phyloP scores from a whole-genome alignment of 2,888 invertebrate species.

The Chalcosyrphus nemorum region DNA sequence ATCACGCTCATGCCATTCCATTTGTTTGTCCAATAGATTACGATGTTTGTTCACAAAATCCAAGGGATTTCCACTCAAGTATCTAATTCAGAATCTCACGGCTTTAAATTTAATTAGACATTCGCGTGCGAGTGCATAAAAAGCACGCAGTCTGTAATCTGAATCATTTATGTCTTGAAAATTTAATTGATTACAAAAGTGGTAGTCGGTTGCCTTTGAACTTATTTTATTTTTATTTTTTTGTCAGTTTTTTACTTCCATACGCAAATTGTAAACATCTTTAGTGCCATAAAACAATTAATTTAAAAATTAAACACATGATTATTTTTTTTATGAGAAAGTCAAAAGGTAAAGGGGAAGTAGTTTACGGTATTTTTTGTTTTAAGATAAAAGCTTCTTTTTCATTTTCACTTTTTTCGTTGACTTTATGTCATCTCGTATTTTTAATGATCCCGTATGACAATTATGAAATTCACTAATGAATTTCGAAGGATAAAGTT shows the following conservation, averaged over 20 bases:
- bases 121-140: background rate
- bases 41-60: constrained; percentile 4
- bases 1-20: background rate
- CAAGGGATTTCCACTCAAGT: background rate
- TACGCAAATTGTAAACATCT: background rate
- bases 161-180: background rate
- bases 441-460: background rate
- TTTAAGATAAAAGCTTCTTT: background rate
- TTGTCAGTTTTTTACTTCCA: background rate
- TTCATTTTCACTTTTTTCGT: background rate
- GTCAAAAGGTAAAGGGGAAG: background rate
- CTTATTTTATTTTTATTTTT: no score
- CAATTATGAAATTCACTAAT: background rate
- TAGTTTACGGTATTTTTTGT: background rate
- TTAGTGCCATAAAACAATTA: background rate
- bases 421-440: background rate
- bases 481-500: background rate
- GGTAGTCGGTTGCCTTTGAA: background rate
- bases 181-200: no score
- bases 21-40: background rate
- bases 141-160: background rate
- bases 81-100: background rate
- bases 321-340: background rate
- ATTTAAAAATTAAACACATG: background rate
- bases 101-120: constrained; percentile 18